Base-by-base conservation (phyloP, 2,113 vertebrate species). In the Muscicapa adusta region DNA sequence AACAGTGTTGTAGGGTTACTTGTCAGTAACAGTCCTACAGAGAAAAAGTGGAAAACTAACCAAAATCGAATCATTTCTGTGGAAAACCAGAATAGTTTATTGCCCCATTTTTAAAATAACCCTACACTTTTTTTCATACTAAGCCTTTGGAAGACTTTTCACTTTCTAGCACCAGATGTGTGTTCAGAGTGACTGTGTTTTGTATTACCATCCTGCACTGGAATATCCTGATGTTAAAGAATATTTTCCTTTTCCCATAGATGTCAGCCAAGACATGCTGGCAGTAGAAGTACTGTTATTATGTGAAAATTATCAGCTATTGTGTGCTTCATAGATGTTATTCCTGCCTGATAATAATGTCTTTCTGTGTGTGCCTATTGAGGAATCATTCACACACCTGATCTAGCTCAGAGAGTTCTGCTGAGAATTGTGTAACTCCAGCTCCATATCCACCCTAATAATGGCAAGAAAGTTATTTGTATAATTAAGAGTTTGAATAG, bases 221-320 rank as follows among this genome's bases (percentile, higher is more conserved):
- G 47, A 67, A 93, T 81, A 91, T 92, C 79, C 88, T 93, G 91
- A 62, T 77, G 17, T 43, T 81, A 75, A 86, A 62, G 56, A 84
- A 71, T 71, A 89, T 76, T 93, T 91, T 92, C 18, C 33, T 86
- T 90, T 95, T 80, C 76, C 72, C 57, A 66, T 15, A 84, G 80
- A 75, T 94, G 63, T 43, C 86, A 96, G 65, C 79, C 68, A 96
- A 91, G 75, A 66, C 9, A 12, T 48, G 10, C 26, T 84, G 62
- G 36, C 56, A 60, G 67, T 74, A 94, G 76, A 68, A 89, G 14
- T 77, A 63, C 34, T 60, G 14, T 33, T 74, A 70, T 51, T 36
- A 33, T 26, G 18, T 84, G 56, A 91, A 80, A 89, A 87, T 80
- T 29, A 58, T 47, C 54, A 74, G 15, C 48, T 88, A 28, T 67